Base-by-base conservation (phyloP, 2,888 invertebrate genomes). In the Nephrotoma guestfalica region DNA sequence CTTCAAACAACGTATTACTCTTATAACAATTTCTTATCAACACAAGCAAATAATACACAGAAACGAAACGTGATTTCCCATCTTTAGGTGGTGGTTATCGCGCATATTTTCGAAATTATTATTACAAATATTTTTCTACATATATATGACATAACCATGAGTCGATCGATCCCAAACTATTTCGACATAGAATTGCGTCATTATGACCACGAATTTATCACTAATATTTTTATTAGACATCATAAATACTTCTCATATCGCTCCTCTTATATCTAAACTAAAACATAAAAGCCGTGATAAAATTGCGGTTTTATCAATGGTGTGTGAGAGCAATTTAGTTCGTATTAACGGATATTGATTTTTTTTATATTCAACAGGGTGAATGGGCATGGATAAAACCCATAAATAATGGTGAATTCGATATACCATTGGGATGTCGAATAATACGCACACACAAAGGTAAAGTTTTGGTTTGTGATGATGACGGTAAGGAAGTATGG, bases 331-430 rank as follows among this genome's bases (percentile, higher is more conserved):
- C 51, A 71, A 30, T 30, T 30, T 71, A 71, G 30, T n/a, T n/a
- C n/a, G n/a, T 7, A 30, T 30, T 71, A 71, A 30, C 9, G 51
- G 5, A 71, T 30, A 57, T 71, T 30, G 3, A 71, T 71, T 30
- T 71, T 11, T 30, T 71, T 71, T 15, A 43, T 9, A 9, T 71
- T 71, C 30, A 71, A 71, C 71, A 97, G 97, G 96, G 96, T 86
- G 97, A 98, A 91, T 94, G 96, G 91, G 95, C 98, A 88, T 99
- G 99, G 98, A 93, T 98, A 86, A 96, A 96, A 90, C 96, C 96
- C 86, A 93, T 93, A 86, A 93, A 94, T 0, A 93, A 93, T 57
- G 93, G 94, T 0, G 97, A 97, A 90, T 97, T 97, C 90, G 95
- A 96, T 88, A 95, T 97, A 86, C 96, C 97, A 0, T 93, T 96